A percentile compares a stretch with the other conserved stretches of the same genome.
Conservation (phyloP, 2,797 vertebrate species). For the Gymnothorax javanicus region DNA sequence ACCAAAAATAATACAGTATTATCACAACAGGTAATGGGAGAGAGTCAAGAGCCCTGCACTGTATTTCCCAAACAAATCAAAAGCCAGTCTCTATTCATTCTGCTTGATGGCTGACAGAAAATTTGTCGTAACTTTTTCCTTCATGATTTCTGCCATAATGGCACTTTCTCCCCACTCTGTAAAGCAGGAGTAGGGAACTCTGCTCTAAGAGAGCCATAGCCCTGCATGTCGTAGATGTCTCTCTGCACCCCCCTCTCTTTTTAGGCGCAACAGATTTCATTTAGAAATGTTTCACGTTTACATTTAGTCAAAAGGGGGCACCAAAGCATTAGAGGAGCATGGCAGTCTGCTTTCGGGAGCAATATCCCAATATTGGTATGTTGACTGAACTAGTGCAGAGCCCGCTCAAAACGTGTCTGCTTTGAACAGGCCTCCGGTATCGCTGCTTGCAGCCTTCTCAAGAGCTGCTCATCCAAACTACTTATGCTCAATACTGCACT, state of each 20-base stretch:
- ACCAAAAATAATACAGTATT: constrained; percentile 39
- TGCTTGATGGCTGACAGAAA: constrained; percentile 41
- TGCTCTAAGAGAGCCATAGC: too few relatives aligned
- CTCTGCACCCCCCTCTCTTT: constrained; percentile 39
- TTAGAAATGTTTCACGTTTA: constrained; percentile 36
- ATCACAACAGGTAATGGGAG: constrained; percentile 37
- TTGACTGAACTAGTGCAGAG: neutral
- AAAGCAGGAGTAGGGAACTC: too few relatives aligned
- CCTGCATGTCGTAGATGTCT: constrained; percentile 6
- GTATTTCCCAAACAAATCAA: constrained; percentile 9
- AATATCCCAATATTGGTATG: constrained; percentile 12
- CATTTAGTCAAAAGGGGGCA: constrained; percentile 64
- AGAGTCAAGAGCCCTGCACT: neutral
- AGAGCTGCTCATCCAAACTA: too few relatives aligned
- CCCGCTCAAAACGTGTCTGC: too few relatives aligned
- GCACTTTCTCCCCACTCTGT: neutral
- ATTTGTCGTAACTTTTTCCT: constrained; percentile 9
- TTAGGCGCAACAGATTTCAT: constrained; percentile 34
- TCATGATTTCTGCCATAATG: constrained; percentile 15
- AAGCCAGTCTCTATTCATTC: constrained; percentile 34
- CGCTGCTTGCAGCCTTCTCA: too few relatives aligned
- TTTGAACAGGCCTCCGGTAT: too few relatives aligned
- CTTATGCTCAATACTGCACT: too few relatives aligned
- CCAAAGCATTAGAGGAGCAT: constrained; percentile 49
- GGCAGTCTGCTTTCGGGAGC: neutral